phyloP scores from a whole-genome alignment of 2,888 invertebrate genomes.

The Ganaspis brasiliensis region DNA sequence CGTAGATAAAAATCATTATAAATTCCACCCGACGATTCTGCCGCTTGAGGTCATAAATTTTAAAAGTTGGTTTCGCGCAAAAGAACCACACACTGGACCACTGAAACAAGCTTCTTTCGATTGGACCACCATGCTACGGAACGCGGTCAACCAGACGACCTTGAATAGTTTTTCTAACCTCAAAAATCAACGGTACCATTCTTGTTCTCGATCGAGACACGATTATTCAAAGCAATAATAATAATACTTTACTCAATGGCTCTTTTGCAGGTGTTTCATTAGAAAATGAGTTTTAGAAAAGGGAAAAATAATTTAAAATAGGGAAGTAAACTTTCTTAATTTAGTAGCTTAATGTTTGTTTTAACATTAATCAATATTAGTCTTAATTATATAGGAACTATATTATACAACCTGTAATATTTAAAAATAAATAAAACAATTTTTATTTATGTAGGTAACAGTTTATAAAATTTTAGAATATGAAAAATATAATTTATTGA shows the following conservation, averaged over 20 bases:
- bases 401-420: no score
- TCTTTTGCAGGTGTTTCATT: no score
- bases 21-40: slow-evolving; percentile 39
- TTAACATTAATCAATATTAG: no score
- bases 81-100: slow-evolving; percentile 54
- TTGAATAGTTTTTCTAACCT: slow-evolving; percentile 30
- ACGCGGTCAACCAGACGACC: slow-evolving; percentile 36
- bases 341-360: no score
- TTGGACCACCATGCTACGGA: slow-evolving; percentile 34
- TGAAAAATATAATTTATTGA: no score
- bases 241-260: neutral
- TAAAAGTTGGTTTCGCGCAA: slow-evolving; percentile 56
- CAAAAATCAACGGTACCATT: slow-evolving; percentile 35
- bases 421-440: no score
- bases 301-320: no score
- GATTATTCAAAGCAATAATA: slow-evolving; percentile 1
- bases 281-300: no score
- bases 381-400: no score
- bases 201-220: slow-evolving; percentile 13
- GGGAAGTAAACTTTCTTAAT: no score
- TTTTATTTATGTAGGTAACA: no score
- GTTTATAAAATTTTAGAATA: no score
- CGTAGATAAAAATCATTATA: slow-evolving; percentile 36
- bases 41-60: slow-evolving; percentile 49
- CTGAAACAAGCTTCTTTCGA: slow-evolving; percentile 26